Evolutionary conservation across 2,113 vertebrate genomes (phyloP), one percentile per base, ranked within the genome.

Genomic region (Crotalus viridis): DNA sequence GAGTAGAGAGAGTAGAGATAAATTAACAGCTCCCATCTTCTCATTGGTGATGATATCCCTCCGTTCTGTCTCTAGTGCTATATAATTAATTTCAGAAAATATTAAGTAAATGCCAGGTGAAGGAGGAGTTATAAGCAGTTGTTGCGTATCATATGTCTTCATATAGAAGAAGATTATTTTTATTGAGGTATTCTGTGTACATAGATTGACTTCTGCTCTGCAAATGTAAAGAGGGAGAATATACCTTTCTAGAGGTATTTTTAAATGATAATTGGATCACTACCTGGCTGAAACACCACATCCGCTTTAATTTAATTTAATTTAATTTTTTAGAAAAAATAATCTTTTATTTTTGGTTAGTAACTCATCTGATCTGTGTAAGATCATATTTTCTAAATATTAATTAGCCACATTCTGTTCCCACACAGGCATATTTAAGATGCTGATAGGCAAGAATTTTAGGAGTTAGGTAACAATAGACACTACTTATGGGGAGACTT

Each of bases 391-490:
- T 90, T 93, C 48, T 54, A 33, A 54, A 89, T 86, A 46, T 89
- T 89, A 81, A 91, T 89, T 39, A 85, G 28, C 90, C 74, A 95
- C 95, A 91, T 96, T 91, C 91, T 88, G 92, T 94, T 94, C 92
- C 94, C 61, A 0, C 94, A 85, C 69, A 52, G 24, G 91, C 89
- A 91, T 91, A 89, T 17, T 21, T 8, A 0, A 55, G 24, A 85
- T 85, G 59, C 19, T 3, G 0, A 39, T 64, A 87, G 59, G 81
- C 91, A 61, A 59, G 85, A 74, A 89, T 88, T 93, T 94, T 89
- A 95, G 87, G 54, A 86, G 81, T 94, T 94, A 90, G 95, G 94
- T 91, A 96, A 94, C 88, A 95, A 94, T 51, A 91, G 54, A 54
- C 90, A 94, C 39, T 89, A 81, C 24, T n/a, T 94, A 64, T 94